Evolutionary conservation across 2,888 invertebrate genomes (phyloP).

Genomic region (Nebria salina): DNA sequence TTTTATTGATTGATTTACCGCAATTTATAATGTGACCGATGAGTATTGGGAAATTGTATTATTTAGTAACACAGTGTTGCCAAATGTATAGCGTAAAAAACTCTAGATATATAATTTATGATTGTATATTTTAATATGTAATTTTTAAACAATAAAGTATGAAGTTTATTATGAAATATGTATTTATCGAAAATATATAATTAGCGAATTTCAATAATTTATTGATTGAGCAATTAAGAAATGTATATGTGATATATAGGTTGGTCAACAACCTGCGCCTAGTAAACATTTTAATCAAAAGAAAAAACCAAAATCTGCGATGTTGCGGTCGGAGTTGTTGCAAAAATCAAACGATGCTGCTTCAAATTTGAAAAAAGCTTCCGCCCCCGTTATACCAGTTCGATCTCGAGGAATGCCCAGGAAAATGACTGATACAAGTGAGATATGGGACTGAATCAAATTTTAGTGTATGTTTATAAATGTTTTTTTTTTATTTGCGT

Average conservation of each 20-base stretch:
- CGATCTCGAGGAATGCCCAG: conserved; percentile 89
- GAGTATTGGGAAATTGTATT: too few relatives aligned
- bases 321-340: conserved; percentile 86
- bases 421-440: conserved; percentile 96
- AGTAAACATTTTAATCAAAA: conserved; percentile 93
- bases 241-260: conserved; percentile 60
- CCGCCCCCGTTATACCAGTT: conserved; percentile 89
- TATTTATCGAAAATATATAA: too few relatives aligned
- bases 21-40: too few relatives aligned
- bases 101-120: too few relatives aligned
- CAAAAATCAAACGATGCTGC: conserved; percentile 93
- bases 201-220: too few relatives aligned
- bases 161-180: too few relatives aligned
- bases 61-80: too few relatives aligned
- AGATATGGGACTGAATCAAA: conserved; percentile 54
- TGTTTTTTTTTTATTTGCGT: conserved; percentile 50
- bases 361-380: conserved; percentile 86
- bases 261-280: conserved; percentile 83
- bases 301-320: conserved; percentile 94
- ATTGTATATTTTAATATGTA: too few relatives aligned
- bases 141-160: too few relatives aligned
- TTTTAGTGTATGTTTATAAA: conserved; percentile 2
- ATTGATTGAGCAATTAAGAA: too few relatives aligned
- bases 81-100: too few relatives aligned
- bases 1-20: too few relatives aligned